Evolutionary conservation across 2,888 invertebrate genomes (phyloP).

Genomic region (Melanostoma scalare): DNA sequence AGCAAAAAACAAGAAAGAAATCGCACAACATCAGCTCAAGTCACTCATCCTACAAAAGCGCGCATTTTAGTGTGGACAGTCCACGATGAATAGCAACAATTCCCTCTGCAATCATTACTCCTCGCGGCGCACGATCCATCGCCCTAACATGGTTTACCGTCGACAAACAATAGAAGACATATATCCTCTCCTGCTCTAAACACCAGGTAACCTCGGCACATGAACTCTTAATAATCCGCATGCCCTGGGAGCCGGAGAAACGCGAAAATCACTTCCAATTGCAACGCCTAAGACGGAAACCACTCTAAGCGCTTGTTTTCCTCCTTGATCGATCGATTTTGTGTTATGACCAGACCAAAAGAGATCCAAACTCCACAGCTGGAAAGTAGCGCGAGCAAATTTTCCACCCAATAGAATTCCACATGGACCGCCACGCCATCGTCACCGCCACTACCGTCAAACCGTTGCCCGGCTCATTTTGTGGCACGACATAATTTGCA

Average conservation of each 20-base stretch:
- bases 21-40: slow-evolving; percentile 36
- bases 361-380: slow-evolving; percentile 22
- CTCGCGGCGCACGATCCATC: slow-evolving; percentile 55
- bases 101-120: slow-evolving; percentile 32
- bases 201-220: slow-evolving; percentile 43
- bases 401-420: slow-evolving; percentile 67
- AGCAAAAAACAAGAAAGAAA: slow-evolving; percentile 30
- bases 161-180: slow-evolving; percentile 58
- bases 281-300: slow-evolving; percentile 66
- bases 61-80: slow-evolving; percentile 43
- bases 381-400: slow-evolving; percentile 70
- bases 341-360: slow-evolving; percentile 40
- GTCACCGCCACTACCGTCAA: neutral
- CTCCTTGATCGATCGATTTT: slow-evolving; percentile 68
- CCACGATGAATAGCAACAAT: slow-evolving; percentile 27
- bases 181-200: slow-evolving; percentile 4
- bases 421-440: slow-evolving; percentile 10
- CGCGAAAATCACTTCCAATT: slow-evolving; percentile 67
- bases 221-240: slow-evolving; percentile 59
- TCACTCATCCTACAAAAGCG: slow-evolving; percentile 45
- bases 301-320: slow-evolving; percentile 59
- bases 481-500: slow-evolving; percentile 56
- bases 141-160: slow-evolving; percentile 49
- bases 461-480: neutral
- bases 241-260: slow-evolving; percentile 40